Evolutionary conservation across 2,888 invertebrate species (phyloP).

Genomic region (Anorthoa munda): DNA sequence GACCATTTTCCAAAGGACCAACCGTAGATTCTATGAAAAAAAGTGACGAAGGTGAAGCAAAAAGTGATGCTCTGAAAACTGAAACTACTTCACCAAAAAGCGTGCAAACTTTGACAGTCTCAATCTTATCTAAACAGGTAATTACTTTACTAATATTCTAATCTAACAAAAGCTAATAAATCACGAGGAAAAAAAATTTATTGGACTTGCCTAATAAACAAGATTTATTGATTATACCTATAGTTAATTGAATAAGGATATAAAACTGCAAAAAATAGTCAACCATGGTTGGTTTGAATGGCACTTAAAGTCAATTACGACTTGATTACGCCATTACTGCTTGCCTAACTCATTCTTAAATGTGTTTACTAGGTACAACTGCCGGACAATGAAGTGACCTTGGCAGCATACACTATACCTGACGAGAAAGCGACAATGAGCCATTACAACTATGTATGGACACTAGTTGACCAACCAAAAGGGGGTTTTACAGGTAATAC

Average conservation of each 20-base stretch:
- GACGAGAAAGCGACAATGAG: conserved; percentile 93
- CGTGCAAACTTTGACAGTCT: conserved; percentile 93
- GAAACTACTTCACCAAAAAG: conserved; percentile 87
- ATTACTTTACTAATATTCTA: conserved; percentile 12
- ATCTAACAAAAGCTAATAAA: not conserved
- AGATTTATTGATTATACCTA: not conserved
- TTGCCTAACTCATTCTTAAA: not conserved
- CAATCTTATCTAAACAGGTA: conserved; percentile 95
- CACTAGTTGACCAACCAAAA: conserved; percentile 95
- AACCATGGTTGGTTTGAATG: not conserved
- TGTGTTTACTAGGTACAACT: conserved; percentile 85
- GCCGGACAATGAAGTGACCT: conserved; percentile 96
- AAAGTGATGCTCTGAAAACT: conserved; percentile 74
- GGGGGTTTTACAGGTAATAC: conserved; percentile 91
- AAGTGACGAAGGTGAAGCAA: conserved; percentile 75
- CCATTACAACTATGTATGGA: conserved; percentile 97
- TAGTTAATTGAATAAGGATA: not conserved
- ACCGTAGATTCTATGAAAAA: conserved; percentile 83
- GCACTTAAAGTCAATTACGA: not conserved
- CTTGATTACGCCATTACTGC: not conserved
- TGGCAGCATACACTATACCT: conserved; percentile 96
- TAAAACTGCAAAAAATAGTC: not conserved
- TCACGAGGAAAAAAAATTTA: not conserved
- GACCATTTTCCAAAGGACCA: conserved; percentile 86
- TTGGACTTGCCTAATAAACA: not conserved